phyloP scores from a whole-genome alignment of 1,140 invertebrate genomes.

The Saccostrea glomerata region DNA sequence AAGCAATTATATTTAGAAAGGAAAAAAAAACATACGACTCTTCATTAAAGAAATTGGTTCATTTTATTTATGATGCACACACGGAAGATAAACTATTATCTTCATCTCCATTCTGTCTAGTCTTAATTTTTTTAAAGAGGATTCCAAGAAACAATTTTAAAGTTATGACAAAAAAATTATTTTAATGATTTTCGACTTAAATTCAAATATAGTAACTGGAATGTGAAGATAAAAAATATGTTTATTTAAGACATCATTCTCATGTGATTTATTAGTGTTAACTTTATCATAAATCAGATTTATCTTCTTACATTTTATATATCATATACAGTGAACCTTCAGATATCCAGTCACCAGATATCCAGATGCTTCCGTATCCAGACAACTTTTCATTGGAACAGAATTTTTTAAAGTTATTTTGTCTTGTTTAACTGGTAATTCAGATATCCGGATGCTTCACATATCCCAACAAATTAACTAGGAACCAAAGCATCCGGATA shows the following conservation, averaged over 20 bases:
- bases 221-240: not conserved
- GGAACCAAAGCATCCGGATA: too few relatives aligned
- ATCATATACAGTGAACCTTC: too few relatives aligned
- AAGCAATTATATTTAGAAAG: not conserved
- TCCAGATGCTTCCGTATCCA: too few relatives aligned
- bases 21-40: not conserved
- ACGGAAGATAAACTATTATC: not conserved
- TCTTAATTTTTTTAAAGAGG: not conserved
- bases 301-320: not conserved
- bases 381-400: too few relatives aligned
- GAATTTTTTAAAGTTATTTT: too few relatives aligned
- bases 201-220: not conserved
- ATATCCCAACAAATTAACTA: too few relatives aligned
- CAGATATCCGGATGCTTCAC: too few relatives aligned
- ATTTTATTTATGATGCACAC: not conserved
- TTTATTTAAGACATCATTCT: not conserved
- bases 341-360: too few relatives aligned
- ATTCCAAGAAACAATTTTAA: constrained; percentile 3
- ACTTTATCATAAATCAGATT: not conserved
- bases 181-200: not conserved
- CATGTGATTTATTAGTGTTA: not conserved
- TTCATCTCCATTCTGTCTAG: not conserved
- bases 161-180: not conserved
- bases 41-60: not conserved
- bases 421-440: too few relatives aligned